Conservation (phyloP, 2,113 vertebrate species). For the Tringa solitaria region DNA sequence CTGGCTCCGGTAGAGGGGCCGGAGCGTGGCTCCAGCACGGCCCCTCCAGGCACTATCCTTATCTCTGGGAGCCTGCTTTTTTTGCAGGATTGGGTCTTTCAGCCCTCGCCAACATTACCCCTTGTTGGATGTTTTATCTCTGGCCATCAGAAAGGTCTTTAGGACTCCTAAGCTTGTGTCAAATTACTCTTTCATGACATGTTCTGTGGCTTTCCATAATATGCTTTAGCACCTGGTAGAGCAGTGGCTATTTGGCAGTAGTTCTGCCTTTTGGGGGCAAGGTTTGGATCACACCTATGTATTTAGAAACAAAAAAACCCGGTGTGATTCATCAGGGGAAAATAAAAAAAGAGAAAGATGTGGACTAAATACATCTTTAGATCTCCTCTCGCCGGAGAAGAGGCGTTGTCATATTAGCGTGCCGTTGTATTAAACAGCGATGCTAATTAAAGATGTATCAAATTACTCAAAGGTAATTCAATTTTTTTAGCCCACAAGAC, state of each 20-base stretch:
- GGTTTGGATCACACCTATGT: not conserved
- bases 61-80: not conserved
- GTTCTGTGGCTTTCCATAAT: not conserved
- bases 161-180: not conserved
- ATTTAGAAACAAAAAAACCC: not conserved
- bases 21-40: not conserved
- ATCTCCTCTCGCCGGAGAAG: not conserved
- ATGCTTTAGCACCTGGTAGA: not conserved
- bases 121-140: not conserved
- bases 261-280: not conserved
- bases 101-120: not conserved
- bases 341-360: not conserved
- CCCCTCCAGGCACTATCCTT: not conserved
- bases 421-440: not conserved
- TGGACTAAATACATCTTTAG: not conserved
- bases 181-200: not conserved
- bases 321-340: not conserved
- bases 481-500: not conserved
- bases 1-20: accelerated
- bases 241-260: not conserved
- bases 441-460: not conserved
- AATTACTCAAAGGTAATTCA: not conserved
- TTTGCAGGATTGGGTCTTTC: not conserved
- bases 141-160: not conserved
- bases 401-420: not conserved